These are phyloP conservation scores for Camelus dromedarius DNA, from an alignment of 2,113 vertebrate species.

Conservation along the genomic window DNA sequence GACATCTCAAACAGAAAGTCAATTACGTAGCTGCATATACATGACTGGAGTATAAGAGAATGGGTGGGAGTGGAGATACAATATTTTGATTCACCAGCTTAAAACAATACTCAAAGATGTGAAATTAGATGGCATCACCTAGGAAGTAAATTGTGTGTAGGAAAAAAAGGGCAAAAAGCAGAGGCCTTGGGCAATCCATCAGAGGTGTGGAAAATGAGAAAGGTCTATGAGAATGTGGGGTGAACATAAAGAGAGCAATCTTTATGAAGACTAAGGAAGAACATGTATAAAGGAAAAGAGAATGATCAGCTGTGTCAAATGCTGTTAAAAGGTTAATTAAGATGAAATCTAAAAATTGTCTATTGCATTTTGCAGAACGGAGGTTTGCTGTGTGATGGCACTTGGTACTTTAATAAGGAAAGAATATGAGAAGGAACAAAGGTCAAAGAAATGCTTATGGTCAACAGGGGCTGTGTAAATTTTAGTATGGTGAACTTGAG, in stretches of 20 bases:
- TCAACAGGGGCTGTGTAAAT: neutral
- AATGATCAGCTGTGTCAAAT: neutral
- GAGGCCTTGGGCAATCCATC: neutral
- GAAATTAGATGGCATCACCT: neutral
- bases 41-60: neutral
- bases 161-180: neutral
- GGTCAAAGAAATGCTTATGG: neutral
- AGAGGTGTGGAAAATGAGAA: neutral
- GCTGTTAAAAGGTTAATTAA: neutral
- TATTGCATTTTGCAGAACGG: neutral
- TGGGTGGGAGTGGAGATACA: neutral
- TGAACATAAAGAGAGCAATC: neutral
- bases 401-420: neutral
- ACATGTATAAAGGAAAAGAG: neutral
- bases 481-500: neutral
- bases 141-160: neutral
- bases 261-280: neutral
- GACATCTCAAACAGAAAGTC: neutral
- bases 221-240: neutral
- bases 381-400: neutral
- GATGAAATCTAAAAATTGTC: neutral
- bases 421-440: neutral
- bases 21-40: neutral
- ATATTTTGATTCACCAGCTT: neutral
- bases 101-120: neutral